Evolutionary conservation across 1,140 invertebrate species (phyloP), one percentile per base, ranked within the genome.

Genomic region (Halyomorpha halys): DNA sequence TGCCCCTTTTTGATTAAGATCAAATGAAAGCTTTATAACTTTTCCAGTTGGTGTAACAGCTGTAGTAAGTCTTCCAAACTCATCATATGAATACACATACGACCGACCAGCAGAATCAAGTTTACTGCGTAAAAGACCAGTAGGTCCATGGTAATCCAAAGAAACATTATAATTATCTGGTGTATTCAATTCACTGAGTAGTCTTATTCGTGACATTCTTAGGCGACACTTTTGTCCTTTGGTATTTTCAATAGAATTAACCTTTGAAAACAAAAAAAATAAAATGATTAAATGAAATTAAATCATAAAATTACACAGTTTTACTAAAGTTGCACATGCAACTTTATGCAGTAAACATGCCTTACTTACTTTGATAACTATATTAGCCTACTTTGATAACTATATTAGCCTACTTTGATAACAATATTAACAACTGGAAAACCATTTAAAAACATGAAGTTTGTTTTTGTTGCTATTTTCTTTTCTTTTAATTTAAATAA

Each of bases 11-110:
- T 90, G 74, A 71, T 89, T 92, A 18, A 94, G 75, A 74, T 94
- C 91, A 71, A 94, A 94, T 1, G 84, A 84, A 0, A 96, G 74
- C 54, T 83, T 86, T 44, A 93, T 88, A 1, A 93, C 84, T 76
- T 90, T 86, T 1, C 92, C 94, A 23, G 92, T 97, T 0, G 94
- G 94, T 6, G 91, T 94, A 0, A 96, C 89, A 3, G 91, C 89
- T 5, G 86, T 87, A 4, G 87, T 90, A 0, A 97, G 76, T 68
- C 94, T 82, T 15, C 94, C 94, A 74, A 95, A 96, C 71, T 91
- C 89, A 72, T 98, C 93, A 71, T 97, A 98, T 71, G 91, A 89
- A 74, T 97, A 98, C 1, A 95, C 89, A 72, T 91, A 94, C 61
- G 90, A 91, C 62, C 91, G 80, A 3, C 94, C 94, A 5, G 90